A percentile compares a stretch with the other conserved stretches of the same genome.
phyloP scores from a whole-genome alignment of 1,140 invertebrate species.

The Zaprionus vittiger region DNA sequence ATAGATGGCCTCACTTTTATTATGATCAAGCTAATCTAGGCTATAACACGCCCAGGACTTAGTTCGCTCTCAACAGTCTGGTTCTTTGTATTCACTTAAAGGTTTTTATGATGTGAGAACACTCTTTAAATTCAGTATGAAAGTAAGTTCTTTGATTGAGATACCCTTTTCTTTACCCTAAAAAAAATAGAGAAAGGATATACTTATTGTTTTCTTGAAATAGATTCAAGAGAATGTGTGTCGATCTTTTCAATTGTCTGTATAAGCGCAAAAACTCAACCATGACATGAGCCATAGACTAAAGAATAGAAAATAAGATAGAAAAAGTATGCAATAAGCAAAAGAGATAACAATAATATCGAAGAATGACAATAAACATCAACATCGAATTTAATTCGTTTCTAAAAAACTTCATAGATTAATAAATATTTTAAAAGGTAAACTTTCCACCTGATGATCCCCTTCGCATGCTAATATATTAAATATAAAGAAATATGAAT shows the following conservation, averaged over 20 bases:
- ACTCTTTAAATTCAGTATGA: not conserved
- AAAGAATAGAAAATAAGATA: not conserved
- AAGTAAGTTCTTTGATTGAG: not conserved
- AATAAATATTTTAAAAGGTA: too few relatives aligned
- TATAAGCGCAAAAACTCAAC: not conserved
- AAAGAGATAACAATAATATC: too few relatives aligned
- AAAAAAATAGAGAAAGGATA: too few relatives aligned
- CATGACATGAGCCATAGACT: fast-evolving
- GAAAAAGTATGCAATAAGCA: not conserved
- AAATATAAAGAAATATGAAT: not conserved
- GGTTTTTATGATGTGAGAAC: not conserved
- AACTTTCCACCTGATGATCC: too few relatives aligned
- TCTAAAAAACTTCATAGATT: too few relatives aligned
- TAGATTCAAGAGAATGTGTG: not conserved
- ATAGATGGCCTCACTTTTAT: not conserved
- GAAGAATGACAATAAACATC: too few relatives aligned
- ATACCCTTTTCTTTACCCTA: not conserved
- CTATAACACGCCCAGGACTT: not conserved
- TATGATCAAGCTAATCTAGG: slow-evolving; percentile 1
- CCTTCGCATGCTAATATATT: not conserved
- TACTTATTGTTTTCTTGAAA: too few relatives aligned
- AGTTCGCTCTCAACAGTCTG: not conserved
- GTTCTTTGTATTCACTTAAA: not conserved
- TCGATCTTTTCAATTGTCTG: not conserved
- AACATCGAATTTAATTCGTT: too few relatives aligned